phyloP scores from a whole-genome alignment of 2,797 vertebrate genomes.

The Buphagus erythrorhynchus region DNA sequence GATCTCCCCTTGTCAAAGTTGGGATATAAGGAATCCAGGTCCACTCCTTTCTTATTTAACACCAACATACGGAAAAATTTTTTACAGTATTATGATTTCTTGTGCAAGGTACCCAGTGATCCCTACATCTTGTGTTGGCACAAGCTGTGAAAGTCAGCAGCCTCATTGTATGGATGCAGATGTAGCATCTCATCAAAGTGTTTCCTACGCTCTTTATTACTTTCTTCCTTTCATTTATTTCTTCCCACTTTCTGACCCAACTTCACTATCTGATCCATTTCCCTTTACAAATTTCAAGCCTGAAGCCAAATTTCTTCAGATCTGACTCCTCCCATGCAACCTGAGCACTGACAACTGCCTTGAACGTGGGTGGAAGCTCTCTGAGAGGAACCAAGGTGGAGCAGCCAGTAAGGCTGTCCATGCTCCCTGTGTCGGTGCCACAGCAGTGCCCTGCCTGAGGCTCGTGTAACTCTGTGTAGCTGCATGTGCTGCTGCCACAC shows the following conservation, averaged over 20 bases:
- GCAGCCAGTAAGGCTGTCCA: background rate
- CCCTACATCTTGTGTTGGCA: background rate
- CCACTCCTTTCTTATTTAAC: background rate
- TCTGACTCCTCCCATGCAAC: background rate
- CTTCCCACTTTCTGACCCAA: background rate
- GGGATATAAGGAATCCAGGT: background rate
- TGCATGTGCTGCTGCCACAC: background rate
- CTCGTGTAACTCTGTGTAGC: background rate
- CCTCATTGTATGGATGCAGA: background rate
- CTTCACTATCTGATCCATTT: background rate
- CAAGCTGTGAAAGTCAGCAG: background rate
- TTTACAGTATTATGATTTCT: background rate
- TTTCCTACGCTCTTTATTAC: background rate
- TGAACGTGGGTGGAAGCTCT: background rate
- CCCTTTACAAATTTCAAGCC: background rate
- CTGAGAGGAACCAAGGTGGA: background rate
- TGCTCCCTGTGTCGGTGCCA: background rate
- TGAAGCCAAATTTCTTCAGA: background rate
- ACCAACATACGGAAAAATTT: fast-evolving
- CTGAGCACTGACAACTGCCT: background rate
- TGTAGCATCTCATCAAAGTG: background rate
- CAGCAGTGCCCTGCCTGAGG: background rate
- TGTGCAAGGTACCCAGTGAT: background rate
- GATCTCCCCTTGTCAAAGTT: background rate
- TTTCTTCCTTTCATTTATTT: background rate